Evolutionary conservation across 2,888 invertebrate genomes (phyloP).

Genomic region (Sycophila texana): DNA sequence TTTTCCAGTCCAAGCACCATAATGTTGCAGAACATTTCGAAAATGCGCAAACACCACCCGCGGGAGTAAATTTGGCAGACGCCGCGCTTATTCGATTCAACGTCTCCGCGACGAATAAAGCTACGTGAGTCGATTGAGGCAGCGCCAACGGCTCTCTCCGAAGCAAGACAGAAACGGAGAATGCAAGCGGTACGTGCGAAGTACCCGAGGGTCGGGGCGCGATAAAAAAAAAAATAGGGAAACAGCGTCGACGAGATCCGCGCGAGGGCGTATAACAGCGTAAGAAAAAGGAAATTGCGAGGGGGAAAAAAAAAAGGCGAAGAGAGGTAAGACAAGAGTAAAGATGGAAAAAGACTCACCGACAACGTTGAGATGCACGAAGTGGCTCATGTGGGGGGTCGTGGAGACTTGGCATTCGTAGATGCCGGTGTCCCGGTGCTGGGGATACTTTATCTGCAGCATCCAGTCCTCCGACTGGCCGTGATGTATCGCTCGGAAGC

Average conservation of each 20-base stretch:
- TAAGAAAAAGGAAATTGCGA: neutral
- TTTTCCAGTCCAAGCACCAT: too few species aligned
- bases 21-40: too few species aligned
- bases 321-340: neutral
- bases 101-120: neutral
- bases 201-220: neutral
- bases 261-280: too few species aligned
- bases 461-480: constrained; percentile 93
- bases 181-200: neutral
- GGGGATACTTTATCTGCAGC: constrained; percentile 92
- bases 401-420: constrained; percentile 97
- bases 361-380: constrained; percentile 92
- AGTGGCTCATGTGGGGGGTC: constrained; percentile 94
- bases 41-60: too few species aligned
- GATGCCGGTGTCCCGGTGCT: constrained; percentile 91
- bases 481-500: constrained; percentile 82
- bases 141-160: neutral
- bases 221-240: neutral
- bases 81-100: too few species aligned
- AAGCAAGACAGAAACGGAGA: neutral
- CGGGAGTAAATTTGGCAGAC: too few species aligned
- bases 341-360: constrained; percentile 81
- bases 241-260: neutral
- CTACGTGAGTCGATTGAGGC: neutral
- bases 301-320: neutral